Evolutionary conservation across 2,113 vertebrate genomes (phyloP).

Genomic region (Heliornis fulica): DNA sequence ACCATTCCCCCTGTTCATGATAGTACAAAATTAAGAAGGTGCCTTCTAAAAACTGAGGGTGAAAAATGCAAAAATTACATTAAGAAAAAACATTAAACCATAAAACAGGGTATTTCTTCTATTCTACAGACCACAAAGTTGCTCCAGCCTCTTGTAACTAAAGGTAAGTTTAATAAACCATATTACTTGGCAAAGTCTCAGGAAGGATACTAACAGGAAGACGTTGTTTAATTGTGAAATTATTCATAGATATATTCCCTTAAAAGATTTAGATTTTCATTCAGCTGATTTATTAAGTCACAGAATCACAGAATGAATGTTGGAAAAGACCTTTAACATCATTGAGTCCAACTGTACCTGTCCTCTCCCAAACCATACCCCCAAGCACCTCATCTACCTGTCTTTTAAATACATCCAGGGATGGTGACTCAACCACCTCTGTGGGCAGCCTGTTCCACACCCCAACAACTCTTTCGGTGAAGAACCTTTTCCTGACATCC

Average conservation of each 20-base stretch:
- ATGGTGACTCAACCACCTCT: too few relatives aligned
- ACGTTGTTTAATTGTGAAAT: background rate
- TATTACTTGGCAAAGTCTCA: background rate
- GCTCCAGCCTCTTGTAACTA: background rate
- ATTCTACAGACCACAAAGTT: background rate
- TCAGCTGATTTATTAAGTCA: slow-evolving; percentile 4
- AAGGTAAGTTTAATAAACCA: background rate
- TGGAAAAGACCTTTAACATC: too few relatives aligned
- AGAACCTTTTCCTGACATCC: too few relatives aligned
- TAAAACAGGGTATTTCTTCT: background rate
- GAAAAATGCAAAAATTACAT: background rate
- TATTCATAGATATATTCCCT: background rate
- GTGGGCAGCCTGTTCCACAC: too few relatives aligned
- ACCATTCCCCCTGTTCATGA: background rate
- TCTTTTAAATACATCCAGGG: too few relatives aligned
- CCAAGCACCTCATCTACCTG: too few relatives aligned
- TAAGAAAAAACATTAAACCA: background rate
- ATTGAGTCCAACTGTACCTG: too few relatives aligned
- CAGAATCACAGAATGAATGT: too few relatives aligned
- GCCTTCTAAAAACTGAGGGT: background rate
- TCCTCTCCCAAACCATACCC: too few relatives aligned
- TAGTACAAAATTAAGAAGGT: background rate
- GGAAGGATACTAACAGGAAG: background rate
- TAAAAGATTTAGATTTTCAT: background rate
- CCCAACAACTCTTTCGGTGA: too few relatives aligned